Conservation (phyloP, 2,113 vertebrate genomes). For the Anarrhichthys ocellatus region DNA sequence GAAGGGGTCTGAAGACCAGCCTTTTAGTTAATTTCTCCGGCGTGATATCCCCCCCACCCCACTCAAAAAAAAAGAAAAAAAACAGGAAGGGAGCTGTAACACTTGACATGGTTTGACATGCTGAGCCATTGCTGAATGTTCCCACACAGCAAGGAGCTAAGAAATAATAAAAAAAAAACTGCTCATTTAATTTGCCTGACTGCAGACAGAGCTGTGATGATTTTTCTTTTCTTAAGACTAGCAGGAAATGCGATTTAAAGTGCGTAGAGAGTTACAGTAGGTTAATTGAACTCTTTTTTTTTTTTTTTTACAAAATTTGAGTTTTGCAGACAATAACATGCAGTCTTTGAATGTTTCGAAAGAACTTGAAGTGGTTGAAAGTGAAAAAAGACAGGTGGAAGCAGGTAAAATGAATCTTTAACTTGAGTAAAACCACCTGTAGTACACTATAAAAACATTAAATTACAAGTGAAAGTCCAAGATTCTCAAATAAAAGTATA, state of each 20-base stretch:
- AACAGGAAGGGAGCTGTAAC: slow-evolving; percentile 93
- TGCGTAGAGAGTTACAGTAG: not conserved
- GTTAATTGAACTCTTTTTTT: not conserved
- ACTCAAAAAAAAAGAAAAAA: slow-evolving; percentile 68
- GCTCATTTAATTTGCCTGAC: slow-evolving; percentile 73
- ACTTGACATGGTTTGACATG: slow-evolving; percentile 96
- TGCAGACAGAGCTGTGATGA: slow-evolving; percentile 30
- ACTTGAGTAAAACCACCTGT: not conserved
- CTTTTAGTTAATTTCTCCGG: slow-evolving; percentile 87
- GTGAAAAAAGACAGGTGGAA: not conserved
- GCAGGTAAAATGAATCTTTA: not conserved
- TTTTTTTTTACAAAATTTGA: slow-evolving; percentile 6
- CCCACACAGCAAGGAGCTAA: slow-evolving; percentile 89
- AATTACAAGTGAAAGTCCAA: not conserved
- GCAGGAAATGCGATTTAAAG: slow-evolving; percentile 25
- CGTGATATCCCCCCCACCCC: slow-evolving; percentile 84
- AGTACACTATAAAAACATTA: not conserved
- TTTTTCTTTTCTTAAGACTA: slow-evolving; percentile 1
- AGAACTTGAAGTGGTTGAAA: not conserved
- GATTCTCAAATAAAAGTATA: not conserved
- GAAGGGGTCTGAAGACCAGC: slow-evolving; percentile 87
- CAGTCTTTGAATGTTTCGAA: not conserved
- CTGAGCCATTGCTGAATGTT: slow-evolving; percentile 87
- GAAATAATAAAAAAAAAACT: slow-evolving; percentile 73
- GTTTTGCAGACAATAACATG: not conserved